Base-by-base conservation (phyloP, 2,113 vertebrate species). In the Bolborhynchus lineola region DNA sequence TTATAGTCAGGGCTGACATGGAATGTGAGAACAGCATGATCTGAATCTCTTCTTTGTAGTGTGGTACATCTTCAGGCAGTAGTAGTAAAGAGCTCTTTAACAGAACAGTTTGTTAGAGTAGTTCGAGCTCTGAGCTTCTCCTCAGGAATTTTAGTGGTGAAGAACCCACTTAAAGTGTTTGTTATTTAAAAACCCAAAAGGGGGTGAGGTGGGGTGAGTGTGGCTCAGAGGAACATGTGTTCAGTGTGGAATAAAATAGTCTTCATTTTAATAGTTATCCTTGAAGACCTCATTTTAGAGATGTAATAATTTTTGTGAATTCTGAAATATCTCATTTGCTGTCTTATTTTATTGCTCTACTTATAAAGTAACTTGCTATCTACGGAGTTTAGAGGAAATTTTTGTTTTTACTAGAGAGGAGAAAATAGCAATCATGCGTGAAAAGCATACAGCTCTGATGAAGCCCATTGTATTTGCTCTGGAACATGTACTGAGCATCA, bases 371-470 rank as follows among this genome's bases (percentile, higher is more conserved):
- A 46, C 6, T 39, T 78, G 39, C 13, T 39, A 70, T 83, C 82
- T 57, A 6, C 81, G 44, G 55, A 44, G 6, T 39, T 59, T 55
- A 86, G 65, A 65, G 46, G 16, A 64, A 65, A 8, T 31, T 23
- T 64, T n/a, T 29, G 23, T 75, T 15, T 47, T 6, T 75, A 12
- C 62, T 94, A 99, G 99, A 95, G 99, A 99, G 88, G 99, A 99
- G 94, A 99, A 99, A 92, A 98, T 99, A 17, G 99, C 99, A 16
- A 99, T 99, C 53, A 99, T 99, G 99, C 98, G 99, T 24, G 99
- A 99, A 81, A 99, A 99, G 96, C 99, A 99, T 92, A 99, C 99
- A 0, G 99, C 99, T 59, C 96, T 99, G 52, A 99, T 99, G 99
- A 99, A 99, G 52, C 99, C 99, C 4, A 99, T 99, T 46, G 99